Base-by-base conservation (phyloP, 2,888 invertebrate species). In the Synergus laeviventris region DNA sequence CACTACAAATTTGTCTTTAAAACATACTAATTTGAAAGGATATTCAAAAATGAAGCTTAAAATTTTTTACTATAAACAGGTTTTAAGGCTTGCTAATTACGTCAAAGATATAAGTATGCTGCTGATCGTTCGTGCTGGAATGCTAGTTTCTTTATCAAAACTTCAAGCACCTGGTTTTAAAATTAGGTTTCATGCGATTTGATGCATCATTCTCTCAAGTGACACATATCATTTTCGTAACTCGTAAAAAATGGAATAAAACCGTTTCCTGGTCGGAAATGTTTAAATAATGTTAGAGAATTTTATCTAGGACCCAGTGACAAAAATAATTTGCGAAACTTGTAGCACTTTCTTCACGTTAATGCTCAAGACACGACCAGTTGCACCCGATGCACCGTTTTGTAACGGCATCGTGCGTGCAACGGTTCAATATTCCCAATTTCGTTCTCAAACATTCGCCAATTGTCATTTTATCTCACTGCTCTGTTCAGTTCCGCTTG, bases 331-430 rank as follows among this genome's bases (percentile, higher is more conserved):
- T 42, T 64, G 39, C 21, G 39, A 39, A 64, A 64, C 14, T 64
- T 64, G 64, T 64, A 24, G 42, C 66, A 66, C 66, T 66, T 66
- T 45, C 66, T 66, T 66, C 24, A 66, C 42, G 45, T 66, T 62
- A 45, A 66, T 66, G 24, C 45, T 38, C 9, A 61, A 61, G 61
- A 36, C 36, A 64, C 54, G 24, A 54, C 18, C 42, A 45, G 45
- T 66, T 76, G 76, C 70, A 74, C 78, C 81, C 75, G 80, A 84
- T 84, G 84, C 85, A 82, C 86, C 84, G 84, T 86, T 86, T 83
- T 75, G 79, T 86, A 86, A 86, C 85, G 83, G 86, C 81, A 86
- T 78, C 64, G 80, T 83, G 84, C 77, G 83, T 86, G 81, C 79
- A 79, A 70, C 49, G 70, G 70, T 49, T 70, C 45, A 70, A 70